phyloP scores from a whole-genome alignment of 2,113 vertebrate genomes.

The Nyctibius bracteatus region DNA sequence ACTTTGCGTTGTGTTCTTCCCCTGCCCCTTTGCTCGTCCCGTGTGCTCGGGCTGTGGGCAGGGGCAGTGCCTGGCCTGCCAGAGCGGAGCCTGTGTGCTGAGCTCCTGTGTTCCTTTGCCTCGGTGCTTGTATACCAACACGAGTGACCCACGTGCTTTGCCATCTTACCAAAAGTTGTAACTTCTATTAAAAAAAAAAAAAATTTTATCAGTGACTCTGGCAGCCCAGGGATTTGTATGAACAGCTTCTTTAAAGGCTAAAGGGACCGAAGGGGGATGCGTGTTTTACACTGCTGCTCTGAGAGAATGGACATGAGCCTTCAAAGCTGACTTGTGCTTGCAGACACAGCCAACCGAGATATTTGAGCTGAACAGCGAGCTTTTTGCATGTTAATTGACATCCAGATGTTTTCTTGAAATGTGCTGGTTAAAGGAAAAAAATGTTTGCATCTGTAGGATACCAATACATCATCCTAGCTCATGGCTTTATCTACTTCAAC shows the following conservation, averaged over 20 bases:
- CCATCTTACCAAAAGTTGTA: neutral
- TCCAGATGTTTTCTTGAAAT: neutral
- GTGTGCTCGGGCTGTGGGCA: neutral
- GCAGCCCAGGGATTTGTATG: neutral
- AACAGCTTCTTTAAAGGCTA: neutral
- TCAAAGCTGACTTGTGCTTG: neutral
- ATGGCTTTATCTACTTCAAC: neutral
- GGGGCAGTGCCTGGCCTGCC: neutral
- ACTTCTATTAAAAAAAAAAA: neutral
- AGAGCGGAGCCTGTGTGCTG: neutral
- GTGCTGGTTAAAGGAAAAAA: neutral
- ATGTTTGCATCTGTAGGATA: neutral
- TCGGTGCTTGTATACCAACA: neutral
- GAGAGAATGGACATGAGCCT: neutral
- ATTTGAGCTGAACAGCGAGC: neutral
- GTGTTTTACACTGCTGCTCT: neutral
- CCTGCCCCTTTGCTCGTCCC: neutral
- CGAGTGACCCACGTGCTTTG: rapidly evolving
- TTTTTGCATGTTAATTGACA: neutral
- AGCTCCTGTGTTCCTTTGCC: neutral
- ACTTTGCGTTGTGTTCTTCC: neutral
- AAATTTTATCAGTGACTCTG: neutral
- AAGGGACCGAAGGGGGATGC: neutral
- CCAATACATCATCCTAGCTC: too few relatives aligned
- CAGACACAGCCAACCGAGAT: neutral